Percentiles rank a stretch among this genome's conserved stretches.
phyloP scores from a whole-genome alignment of 2,797 vertebrate species.

The Hippoglossus hippoglossus region DNA sequence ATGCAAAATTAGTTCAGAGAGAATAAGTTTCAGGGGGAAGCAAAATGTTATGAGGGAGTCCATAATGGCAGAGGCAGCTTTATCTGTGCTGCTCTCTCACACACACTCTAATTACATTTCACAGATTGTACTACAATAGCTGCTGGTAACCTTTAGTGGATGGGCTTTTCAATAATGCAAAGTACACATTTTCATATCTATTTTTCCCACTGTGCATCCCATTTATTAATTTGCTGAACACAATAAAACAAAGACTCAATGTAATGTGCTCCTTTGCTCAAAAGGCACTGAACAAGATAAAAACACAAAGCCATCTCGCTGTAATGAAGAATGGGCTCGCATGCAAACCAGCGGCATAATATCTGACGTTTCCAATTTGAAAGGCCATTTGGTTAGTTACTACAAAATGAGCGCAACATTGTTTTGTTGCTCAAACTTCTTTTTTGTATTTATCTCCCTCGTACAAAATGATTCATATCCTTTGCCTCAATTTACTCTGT shows the following conservation, averaged over 20 bases:
- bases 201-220: conserved; percentile 82
- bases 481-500: conserved; percentile 37
- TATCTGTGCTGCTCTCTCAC: conserved; percentile 80
- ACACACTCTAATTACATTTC: conserved; percentile 88
- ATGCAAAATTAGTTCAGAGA: conserved; percentile 88
- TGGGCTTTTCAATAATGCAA: conserved; percentile 89
- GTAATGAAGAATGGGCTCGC: conserved; percentile 73
- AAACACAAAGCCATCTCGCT: conserved; percentile 77
- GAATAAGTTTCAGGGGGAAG: conserved; percentile 85
- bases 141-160: conserved; percentile 89
- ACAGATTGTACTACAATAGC: conserved; percentile 88
- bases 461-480: conserved; percentile 47
- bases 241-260: conserved; percentile 87
- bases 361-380: conserved; percentile 62
- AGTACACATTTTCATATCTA: conserved; percentile 89
- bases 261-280: conserved; percentile 85
- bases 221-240: conserved; percentile 91
- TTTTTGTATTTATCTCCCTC: conserved; percentile 38
- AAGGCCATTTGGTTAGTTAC: conserved; percentile 67
- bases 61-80: conserved; percentile 81
- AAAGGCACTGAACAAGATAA: conserved; percentile 81
- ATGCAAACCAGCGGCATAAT: conserved; percentile 67
- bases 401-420: conserved; percentile 41
- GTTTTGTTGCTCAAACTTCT: conserved; percentile 49
- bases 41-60: conserved; percentile 84